These are phyloP conservation scores for Calidris pugnax DNA, from an alignment of 2,113 vertebrate genomes.

Conservation along the genomic window DNA sequence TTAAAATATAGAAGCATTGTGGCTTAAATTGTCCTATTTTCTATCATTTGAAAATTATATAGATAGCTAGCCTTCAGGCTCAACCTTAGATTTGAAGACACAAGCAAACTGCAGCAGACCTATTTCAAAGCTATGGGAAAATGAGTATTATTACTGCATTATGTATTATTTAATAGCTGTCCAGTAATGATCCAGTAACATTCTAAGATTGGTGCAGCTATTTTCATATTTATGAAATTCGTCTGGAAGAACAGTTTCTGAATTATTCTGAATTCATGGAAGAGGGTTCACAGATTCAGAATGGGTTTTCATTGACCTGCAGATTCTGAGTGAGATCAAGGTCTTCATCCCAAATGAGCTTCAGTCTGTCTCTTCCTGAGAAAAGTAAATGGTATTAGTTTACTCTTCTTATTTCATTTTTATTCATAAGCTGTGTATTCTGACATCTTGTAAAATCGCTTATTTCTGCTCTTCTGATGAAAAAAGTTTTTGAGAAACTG, in stretches of 20 bases:
- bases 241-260: not conserved
- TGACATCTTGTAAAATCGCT: not conserved
- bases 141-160: not conserved
- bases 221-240: conserved; percentile 41
- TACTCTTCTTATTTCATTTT: not conserved
- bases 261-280: conserved; percentile 27
- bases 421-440: not conserved
- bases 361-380: not conserved
- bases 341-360: not conserved
- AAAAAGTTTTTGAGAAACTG: not conserved
- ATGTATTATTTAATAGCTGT: conserved; percentile 21
- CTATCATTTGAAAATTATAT: not conserved
- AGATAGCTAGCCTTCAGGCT: not conserved
- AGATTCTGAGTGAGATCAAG: not conserved
- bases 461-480: not conserved
- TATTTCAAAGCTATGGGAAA: not conserved
- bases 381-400: not conserved
- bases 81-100: not conserved
- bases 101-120: not conserved
- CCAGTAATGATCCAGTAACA: not conserved
- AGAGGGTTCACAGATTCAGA: not conserved
- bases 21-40: not conserved
- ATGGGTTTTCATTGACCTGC: not conserved
- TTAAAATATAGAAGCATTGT: not conserved
- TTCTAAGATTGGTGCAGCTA: not conserved